Base-by-base conservation (phyloP, 2,113 vertebrate species). In the Peromyscus polionotus region DNA sequence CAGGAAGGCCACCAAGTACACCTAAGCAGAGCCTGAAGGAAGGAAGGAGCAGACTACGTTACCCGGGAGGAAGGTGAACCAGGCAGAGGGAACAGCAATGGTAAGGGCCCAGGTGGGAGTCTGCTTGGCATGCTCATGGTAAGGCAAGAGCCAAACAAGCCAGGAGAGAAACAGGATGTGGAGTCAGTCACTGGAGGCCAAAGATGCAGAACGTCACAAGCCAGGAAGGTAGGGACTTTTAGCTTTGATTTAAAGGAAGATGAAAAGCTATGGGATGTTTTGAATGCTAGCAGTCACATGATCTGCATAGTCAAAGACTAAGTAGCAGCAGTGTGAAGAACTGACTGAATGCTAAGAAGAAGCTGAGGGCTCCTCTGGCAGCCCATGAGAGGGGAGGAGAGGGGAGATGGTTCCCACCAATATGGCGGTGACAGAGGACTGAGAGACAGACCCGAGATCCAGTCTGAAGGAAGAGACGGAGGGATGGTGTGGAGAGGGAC, bases 401-500 rank as follows among this genome's bases (percentile, higher is more conserved):
- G 51, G 8, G 13, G 31, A 75, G 24, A 79, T 12, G 45, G 68
- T 54, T 80, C 51, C 72, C 24, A 48, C n/a, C 7, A 8, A 24
- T 36, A 0, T 68, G 77, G 87, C 20, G 14, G 86, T 26, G 54
- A 39, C 33, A 73, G 94, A 90, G 80, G 24, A 57, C 28, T 39
- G 84, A 92, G 75, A n/a, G 80, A 70, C 3, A 92, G 28, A 68
- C 42, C 42, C 33, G 88, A 85, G 16, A 80, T 19, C 57, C 1
- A 51, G n/a, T 85, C 33, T 93, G 63, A 73, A 90, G 59, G 39
- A 88, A 88, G 63, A 93, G 33, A 95, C n/a, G 72, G 70, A 28
- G 76, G 26, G 68, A 90, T 28, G 84, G 48, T 12, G 51, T 85
- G 48, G 81, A 85, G 42, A 57, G 57, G 93, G 39, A 75, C 54